Evolutionary conservation across 2,113 vertebrate genomes (phyloP), one percentile per base, ranked within the genome.

Genomic region (Passer domesticus): DNA sequence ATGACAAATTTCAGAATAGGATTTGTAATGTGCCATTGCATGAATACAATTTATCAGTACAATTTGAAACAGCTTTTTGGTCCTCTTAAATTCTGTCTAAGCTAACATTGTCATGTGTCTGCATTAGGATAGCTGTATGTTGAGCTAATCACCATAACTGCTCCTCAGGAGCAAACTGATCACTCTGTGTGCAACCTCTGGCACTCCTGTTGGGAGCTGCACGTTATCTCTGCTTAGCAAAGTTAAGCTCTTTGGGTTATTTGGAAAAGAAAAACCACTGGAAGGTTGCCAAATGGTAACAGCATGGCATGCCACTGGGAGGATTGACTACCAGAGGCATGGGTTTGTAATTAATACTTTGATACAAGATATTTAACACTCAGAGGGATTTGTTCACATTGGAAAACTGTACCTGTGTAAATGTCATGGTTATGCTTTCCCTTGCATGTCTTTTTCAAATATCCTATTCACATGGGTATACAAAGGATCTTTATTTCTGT

Each of bases 171-270:
- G 74, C 37, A 69, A 76, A 39, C 43, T 18, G 79, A 73, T 75
- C 7, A 3, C 47, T 66, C 37, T 43, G 24, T 60, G 12, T 56
- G 60, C 58, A 73, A 43, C 27, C 59, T 69, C 19, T 67, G 33
- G 63, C 23, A 23, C 22, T 80, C 91, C 94, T 92, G 28, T 41
- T 88, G 92, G 70, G 62, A 94, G 50, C n/a, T 75, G 50, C 27
- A 6, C 33, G 70, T 92, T 96, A 74, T 72, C 50, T 52, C 80
- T 94, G 59, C 70, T 84, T 92, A 90, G 67, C 55, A 64, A 59
- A 92, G 77, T 49, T 92, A 79, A 94, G 47, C 77, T 96, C 37
- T 83, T 93, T 23, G 70, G 58, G 31, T 76, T 79, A 28, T 85
- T 76, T 60, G 24, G 41, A 66, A 95, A 92, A 89, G 33, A 84